These are phyloP conservation scores for Ecliptopera silaceata DNA, from an alignment of 2,888 invertebrate species.

Conservation along the genomic window DNA sequence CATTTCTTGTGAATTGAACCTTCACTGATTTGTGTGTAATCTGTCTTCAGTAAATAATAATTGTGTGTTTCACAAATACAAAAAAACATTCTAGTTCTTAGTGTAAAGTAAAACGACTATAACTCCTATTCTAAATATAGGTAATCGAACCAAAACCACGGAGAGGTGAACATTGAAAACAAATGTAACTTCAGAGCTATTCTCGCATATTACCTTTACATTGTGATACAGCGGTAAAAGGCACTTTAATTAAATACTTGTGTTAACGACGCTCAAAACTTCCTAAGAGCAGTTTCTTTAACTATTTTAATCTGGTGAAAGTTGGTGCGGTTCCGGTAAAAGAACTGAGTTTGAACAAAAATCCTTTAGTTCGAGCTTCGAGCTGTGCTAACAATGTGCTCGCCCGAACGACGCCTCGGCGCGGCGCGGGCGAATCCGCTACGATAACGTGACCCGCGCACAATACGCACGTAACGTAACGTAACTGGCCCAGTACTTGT, in stretches of 20 bases:
- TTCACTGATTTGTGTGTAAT: too few relatives aligned
- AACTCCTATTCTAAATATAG: background rate
- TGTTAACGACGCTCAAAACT: slow-evolving; percentile 4
- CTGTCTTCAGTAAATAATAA: too few relatives aligned
- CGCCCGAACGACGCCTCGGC: too few relatives aligned
- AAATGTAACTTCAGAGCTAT: background rate
- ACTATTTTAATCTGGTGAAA: slow-evolving; percentile 14
- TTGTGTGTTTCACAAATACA: too few relatives aligned
- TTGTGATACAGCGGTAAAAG: background rate
- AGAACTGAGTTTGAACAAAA: background rate
- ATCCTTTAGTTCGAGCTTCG: background rate
- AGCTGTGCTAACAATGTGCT: slow-evolving; percentile 1
- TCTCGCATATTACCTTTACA: background rate
- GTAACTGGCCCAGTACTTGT: too few relatives aligned
- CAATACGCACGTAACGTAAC: too few relatives aligned
- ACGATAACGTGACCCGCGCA: too few relatives aligned
- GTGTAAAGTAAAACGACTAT: too few relatives aligned
- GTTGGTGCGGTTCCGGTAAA: background rate
- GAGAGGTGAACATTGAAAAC: background rate
- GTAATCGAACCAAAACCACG: too few relatives aligned
- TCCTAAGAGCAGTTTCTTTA: slow-evolving; percentile 3
- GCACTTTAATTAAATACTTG: background rate
- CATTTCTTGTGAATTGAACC: too few relatives aligned
- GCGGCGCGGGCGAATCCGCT: too few relatives aligned
- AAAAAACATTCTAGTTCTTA: too few relatives aligned